A percentile compares a stretch with the other conserved stretches of the same genome.
These are phyloP conservation scores for Eulemur rufifrons DNA, from an alignment of 2,113 vertebrate genomes.

Conservation along the genomic window DNA sequence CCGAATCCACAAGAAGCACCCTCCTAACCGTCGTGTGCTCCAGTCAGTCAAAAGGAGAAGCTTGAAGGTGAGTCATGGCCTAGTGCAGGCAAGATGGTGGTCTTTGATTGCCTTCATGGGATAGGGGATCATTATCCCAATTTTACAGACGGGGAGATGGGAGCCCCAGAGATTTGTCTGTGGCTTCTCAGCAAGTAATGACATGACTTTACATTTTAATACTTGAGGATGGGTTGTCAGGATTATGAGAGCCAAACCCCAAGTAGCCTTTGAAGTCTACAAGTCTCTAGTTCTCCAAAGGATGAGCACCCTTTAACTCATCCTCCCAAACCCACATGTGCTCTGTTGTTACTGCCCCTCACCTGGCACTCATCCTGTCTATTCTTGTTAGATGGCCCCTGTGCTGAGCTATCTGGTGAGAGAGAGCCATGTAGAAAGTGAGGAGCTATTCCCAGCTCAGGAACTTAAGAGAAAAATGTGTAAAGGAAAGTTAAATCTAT, in stretches of 20 bases:
- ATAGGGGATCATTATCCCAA: not conserved
- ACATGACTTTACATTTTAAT: not conserved
- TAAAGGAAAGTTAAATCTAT: not conserved
- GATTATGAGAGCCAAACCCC: not conserved
- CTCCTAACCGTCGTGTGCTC: slow-evolving; percentile 89
- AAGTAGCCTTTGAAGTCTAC: not conserved
- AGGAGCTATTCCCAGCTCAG: not conserved
- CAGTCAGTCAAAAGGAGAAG: slow-evolving; percentile 91
- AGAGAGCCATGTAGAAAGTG: not conserved
- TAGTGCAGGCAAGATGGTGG: not conserved
- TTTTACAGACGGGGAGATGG: not conserved
- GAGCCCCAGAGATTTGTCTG: not conserved
- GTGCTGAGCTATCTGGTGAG: not conserved
- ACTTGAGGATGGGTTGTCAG: not conserved
- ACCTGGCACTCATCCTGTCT: not conserved
- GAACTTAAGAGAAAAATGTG: not conserved
- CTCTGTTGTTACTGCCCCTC: not conserved
- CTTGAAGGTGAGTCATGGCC: slow-evolving; percentile 88
- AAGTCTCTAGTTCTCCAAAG: not conserved
- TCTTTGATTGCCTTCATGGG: not conserved
- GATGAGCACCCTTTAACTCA: not conserved
- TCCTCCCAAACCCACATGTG: not conserved
- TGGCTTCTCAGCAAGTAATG: slow-evolving; percentile 33
- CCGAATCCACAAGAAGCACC: slow-evolving; percentile 93
- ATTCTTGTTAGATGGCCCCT: not conserved